Evolutionary conservation across 2,113 vertebrate genomes (phyloP).

Genomic region (Phycodurus eques): DNA sequence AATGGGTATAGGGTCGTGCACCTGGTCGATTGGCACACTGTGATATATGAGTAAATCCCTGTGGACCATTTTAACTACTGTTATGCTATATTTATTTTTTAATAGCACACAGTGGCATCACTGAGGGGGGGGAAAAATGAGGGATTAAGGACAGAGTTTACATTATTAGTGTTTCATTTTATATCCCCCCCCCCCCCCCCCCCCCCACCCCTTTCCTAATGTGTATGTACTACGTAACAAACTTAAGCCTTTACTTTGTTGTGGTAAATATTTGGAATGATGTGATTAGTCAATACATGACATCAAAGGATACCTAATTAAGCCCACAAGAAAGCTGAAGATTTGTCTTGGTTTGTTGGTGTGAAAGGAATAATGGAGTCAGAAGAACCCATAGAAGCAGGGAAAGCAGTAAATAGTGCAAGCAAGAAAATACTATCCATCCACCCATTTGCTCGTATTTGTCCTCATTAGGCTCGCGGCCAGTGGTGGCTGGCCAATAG

Average conservation of each 20-base stretch:
- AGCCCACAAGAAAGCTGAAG: not conserved
- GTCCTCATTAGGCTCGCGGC: too few relatives aligned
- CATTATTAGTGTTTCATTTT: not conserved
- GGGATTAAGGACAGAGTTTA: constrained; percentile 4
- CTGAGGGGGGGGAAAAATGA: not conserved
- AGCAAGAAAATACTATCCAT: not conserved
- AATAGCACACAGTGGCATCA: not conserved
- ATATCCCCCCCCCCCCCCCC: too few relatives aligned
- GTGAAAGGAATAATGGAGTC: not conserved
- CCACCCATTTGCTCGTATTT: too few relatives aligned
- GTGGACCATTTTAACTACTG: not conserved
- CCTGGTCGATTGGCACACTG: not conserved
- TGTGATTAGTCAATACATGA: not conserved
- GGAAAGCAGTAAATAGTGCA: not conserved
- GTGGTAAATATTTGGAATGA: not conserved
- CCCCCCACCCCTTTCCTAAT: not conserved
- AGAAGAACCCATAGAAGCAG: not conserved
- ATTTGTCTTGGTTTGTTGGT: not conserved
- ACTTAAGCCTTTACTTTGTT: not conserved
- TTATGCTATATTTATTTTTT: not conserved
- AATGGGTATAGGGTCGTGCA: not conserved
- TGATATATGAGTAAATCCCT: not conserved
- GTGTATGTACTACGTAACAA: not conserved
- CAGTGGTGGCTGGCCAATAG: too few relatives aligned
- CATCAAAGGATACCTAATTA: not conserved